Conservation (phyloP, 1,140 invertebrate genomes). For the Melipona quadrifasciata region DNA sequence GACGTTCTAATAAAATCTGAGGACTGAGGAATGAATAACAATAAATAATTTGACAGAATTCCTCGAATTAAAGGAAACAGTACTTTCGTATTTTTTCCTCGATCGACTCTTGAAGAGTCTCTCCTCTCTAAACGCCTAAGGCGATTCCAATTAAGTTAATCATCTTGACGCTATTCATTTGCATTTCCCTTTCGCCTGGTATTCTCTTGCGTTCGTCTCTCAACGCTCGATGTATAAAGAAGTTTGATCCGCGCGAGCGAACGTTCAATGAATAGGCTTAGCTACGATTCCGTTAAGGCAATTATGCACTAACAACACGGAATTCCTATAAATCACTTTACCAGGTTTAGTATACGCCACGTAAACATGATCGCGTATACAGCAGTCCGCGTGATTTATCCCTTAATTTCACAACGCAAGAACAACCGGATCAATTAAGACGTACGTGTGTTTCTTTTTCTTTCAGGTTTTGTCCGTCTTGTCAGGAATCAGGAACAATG, state of each 20-base stretch:
- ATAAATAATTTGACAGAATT: too few species aligned
- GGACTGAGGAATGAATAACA: too few species aligned
- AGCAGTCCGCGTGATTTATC: neutral
- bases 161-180: neutral
- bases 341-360: neutral
- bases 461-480: slow-evolving; percentile 26
- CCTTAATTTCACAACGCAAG: neutral
- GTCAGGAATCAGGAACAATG: slow-evolving; percentile 52
- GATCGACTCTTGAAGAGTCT: too few species aligned
- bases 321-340: slow-evolving; percentile 2
- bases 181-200: neutral
- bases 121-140: too few species aligned
- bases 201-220: neutral
- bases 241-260: neutral
- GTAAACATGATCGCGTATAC: neutral
- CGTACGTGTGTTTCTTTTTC: neutral
- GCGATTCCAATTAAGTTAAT: too few species aligned
- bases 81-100: too few species aligned
- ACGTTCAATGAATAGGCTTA: neutral
- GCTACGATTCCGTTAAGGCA: neutral
- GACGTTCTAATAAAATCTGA: too few species aligned
- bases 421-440: neutral
- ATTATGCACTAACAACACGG: neutral
- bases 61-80: too few species aligned
- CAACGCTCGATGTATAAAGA: neutral